Conservation (phyloP, 2,113 vertebrate species). For the Prietella phreatophila region DNA sequence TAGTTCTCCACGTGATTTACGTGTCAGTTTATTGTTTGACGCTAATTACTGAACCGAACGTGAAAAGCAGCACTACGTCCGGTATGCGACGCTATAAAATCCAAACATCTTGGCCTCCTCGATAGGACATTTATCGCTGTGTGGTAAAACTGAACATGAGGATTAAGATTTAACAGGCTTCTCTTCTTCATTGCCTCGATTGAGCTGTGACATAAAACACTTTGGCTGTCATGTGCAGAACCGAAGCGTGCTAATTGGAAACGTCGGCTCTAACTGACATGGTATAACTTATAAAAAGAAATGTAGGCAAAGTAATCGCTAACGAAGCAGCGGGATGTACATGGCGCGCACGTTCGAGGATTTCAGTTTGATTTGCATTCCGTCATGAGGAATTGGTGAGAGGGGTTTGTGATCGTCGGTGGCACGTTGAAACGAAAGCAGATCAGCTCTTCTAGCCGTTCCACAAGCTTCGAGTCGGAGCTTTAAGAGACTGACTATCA, state of each 20-base stretch:
- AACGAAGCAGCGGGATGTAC: conserved; percentile 45
- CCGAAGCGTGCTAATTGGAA: conserved; percentile 47
- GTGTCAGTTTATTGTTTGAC: neutral
- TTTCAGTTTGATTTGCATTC: conserved; percentile 40
- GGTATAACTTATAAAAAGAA: neutral
- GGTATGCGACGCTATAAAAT: neutral
- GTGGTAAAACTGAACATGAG: neutral
- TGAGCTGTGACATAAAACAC: conserved; percentile 25
- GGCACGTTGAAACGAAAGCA: conserved; percentile 6
- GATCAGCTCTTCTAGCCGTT: conserved; percentile 37
- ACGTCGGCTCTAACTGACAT: conserved; percentile 34
- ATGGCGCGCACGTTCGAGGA: conserved; percentile 9
- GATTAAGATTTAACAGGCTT: conserved; percentile 38
- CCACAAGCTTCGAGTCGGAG: neutral
- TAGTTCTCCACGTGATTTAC: neutral
- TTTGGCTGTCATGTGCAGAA: conserved; percentile 37
- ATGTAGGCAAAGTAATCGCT: conserved; percentile 35
- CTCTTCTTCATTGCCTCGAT: conserved; percentile 33
- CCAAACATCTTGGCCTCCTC: neutral
- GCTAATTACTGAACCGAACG: neutral
- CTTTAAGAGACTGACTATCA: neutral
- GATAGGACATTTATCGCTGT: too few relatives aligned
- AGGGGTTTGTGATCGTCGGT: conserved; percentile 32
- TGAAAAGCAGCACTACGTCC: neutral
- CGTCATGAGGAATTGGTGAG: conserved; percentile 33